Base-by-base conservation (phyloP, 2,888 invertebrate genomes). In the Anoncus sp. region DNA sequence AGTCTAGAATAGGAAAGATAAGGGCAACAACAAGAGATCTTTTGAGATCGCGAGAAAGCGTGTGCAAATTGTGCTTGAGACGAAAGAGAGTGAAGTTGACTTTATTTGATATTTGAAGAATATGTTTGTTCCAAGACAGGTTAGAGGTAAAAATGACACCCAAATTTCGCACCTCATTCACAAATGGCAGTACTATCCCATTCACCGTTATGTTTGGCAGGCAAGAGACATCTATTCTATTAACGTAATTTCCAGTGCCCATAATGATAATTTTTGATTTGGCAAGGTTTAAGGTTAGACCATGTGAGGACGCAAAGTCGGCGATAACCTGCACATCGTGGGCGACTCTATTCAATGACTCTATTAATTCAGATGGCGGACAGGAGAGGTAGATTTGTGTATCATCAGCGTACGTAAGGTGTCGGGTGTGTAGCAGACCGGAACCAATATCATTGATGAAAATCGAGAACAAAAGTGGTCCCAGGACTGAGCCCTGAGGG, bases 381-480 rank as follows among this genome's bases (percentile, higher is more conserved):
- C n/a, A n/a, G n/a, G n/a, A n/a, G n/a, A n/a, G n/a, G n/a, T n/a
- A n/a, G n/a, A n/a, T n/a, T n/a, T n/a, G n/a, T n/a, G n/a, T n/a
- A n/a, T n/a, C n/a, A n/a, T n/a, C n/a, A n/a, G 57, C 31, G 7
- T 57, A 57, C 9, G 20, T 20, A 0, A 60, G 22, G 24, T 60
- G 35, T 7, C 10, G 22, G 10, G 43, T 24, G 22, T 43, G 14
- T 1, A 2, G 20, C 2, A 60, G 43, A 4, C 43, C 24, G 7
- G 1, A 10, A 22, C 40, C 43, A 57, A 57, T 38, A 38, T 35
- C 57, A 7, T 38, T 35, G 57, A 57, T 38, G 38, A 57, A 57
- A 1, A 60, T 12, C 3, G 60, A 60, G 40, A 5, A 60, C n/a
- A n/a, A n/a, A n/a, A n/a, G n/a, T n/a, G n/a, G n/a, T n/a, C n/a